phyloP scores from a whole-genome alignment of 2,113 vertebrate species.

The Lanius collurio region DNA sequence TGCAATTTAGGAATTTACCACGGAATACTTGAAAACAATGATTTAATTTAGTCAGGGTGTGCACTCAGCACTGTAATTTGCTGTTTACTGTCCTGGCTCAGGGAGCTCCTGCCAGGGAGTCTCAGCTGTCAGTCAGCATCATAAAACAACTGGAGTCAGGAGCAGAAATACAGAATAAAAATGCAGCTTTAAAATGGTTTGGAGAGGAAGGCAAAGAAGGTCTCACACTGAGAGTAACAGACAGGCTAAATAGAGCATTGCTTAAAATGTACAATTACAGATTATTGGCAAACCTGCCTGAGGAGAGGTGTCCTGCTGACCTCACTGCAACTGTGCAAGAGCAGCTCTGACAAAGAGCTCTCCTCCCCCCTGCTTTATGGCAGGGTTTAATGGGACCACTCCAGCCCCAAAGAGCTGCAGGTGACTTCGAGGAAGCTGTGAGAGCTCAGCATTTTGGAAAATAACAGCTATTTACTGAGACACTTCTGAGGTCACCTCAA shows the following conservation, averaged over 20 bases:
- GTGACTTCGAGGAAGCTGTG: neutral
- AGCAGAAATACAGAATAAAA: neutral
- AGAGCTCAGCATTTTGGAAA: neutral
- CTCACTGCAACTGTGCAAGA: neutral
- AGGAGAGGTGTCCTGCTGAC: neutral
- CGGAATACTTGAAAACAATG: neutral
- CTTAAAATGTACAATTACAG: neutral
- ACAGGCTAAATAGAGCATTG: neutral
- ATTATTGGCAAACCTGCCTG: neutral
- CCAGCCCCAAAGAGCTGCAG: neutral
- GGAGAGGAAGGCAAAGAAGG: neutral
- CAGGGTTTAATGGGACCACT: neutral
- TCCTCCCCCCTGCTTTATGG: neutral
- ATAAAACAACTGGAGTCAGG: slow-evolving; percentile 9
- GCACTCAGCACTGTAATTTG: slow-evolving; percentile 6
- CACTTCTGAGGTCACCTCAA: neutral
- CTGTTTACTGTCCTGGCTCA: neutral
- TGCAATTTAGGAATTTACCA: slow-evolving; percentile 7
- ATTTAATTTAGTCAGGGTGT: neutral
- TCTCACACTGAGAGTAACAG: neutral
- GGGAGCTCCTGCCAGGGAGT: slow-evolving; percentile 26
- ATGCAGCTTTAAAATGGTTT: neutral
- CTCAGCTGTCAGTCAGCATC: slow-evolving; percentile 51
- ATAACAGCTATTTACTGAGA: neutral
- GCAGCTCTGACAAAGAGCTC: neutral